Conservation (phyloP, 2,888 invertebrate genomes). For the Spodoptera picta region DNA sequence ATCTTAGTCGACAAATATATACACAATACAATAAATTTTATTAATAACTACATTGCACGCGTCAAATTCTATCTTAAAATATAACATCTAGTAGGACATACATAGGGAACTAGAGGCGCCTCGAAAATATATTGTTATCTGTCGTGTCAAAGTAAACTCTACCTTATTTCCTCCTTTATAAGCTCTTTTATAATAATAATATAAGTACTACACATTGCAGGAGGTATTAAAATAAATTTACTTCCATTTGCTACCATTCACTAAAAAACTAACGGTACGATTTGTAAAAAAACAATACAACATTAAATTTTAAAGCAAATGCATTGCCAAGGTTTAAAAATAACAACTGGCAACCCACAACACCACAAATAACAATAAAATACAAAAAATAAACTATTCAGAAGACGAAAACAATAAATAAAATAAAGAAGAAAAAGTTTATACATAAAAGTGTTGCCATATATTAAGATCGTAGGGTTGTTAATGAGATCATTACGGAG, state of each 20-base stretch:
- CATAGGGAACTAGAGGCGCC: slow-evolving; percentile 46
- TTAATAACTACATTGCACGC: slow-evolving; percentile 78
- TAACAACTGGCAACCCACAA: not conserved
- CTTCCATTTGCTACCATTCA: too few relatives aligned
- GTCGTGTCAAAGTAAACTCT: slow-evolving; percentile 6
- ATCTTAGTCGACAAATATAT: slow-evolving; percentile 49
- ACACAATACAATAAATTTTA: slow-evolving; percentile 55
- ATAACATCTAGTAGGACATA: slow-evolving; percentile 52
- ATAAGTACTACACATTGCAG: too few relatives aligned
- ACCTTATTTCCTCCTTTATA: too few relatives aligned
- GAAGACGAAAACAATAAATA: slow-evolving; percentile 45
- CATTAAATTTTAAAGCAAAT: not conserved
- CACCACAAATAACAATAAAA: slow-evolving; percentile 36
- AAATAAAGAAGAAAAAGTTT: slow-evolving; percentile 32
- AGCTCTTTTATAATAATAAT: too few relatives aligned
- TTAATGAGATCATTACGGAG: slow-evolving; percentile 60
- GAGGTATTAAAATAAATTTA: too few relatives aligned
- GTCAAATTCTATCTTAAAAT: slow-evolving; percentile 64
- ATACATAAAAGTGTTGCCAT: slow-evolving; percentile 53
- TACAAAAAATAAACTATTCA: slow-evolving; percentile 35
- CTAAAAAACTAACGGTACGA: too few relatives aligned
- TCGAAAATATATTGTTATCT: slow-evolving; percentile 33
- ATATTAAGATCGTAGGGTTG: slow-evolving; percentile 55
- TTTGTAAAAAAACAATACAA: not conserved
- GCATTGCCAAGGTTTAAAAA: not conserved